Evolutionary conservation across 2,888 invertebrate species (phyloP).

Genomic region (Campoplex capitator): DNA sequence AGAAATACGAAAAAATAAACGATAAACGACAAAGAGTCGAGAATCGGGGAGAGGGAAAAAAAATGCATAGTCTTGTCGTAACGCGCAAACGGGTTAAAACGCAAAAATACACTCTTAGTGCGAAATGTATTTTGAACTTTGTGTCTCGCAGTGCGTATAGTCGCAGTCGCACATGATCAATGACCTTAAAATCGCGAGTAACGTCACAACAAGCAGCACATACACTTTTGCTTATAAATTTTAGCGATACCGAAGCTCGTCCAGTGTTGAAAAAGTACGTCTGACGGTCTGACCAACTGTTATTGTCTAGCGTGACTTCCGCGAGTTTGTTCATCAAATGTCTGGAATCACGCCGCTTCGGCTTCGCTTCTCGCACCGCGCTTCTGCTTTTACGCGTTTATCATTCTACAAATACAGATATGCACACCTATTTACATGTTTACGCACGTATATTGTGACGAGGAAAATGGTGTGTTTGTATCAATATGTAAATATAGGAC

Average conservation of each 20-base stretch:
- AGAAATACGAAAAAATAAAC: background rate
- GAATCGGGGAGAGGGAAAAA: background rate
- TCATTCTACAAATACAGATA: constrained; percentile 2
- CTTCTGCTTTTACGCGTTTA: background rate
- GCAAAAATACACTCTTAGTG: constrained; percentile 26
- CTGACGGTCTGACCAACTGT: background rate
- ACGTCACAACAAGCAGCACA: constrained; percentile 7
- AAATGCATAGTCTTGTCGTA: background rate
- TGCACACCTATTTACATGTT: constrained; percentile 5
- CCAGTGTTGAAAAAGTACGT: background rate
- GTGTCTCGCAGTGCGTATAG: constrained; percentile 34
- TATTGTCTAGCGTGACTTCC: constrained; percentile 1
- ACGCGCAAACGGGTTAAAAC: constrained; percentile 2
- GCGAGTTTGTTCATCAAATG: constrained; percentile 1
- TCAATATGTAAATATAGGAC: constrained; percentile 65
- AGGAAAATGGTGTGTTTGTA: constrained; percentile 52
- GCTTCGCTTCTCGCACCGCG: background rate
- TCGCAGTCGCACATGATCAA: constrained; percentile 70
- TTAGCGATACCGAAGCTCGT: constrained; percentile 12
- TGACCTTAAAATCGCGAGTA: constrained; percentile 69
- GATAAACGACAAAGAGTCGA: background rate
- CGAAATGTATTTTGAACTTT: constrained; percentile 64
- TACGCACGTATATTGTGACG: constrained; percentile 12
- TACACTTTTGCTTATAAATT: constrained; percentile 12
- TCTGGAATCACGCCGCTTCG: background rate